Base-by-base conservation (phyloP, 2,797 vertebrate species). In the Lepus townsendii region DNA sequence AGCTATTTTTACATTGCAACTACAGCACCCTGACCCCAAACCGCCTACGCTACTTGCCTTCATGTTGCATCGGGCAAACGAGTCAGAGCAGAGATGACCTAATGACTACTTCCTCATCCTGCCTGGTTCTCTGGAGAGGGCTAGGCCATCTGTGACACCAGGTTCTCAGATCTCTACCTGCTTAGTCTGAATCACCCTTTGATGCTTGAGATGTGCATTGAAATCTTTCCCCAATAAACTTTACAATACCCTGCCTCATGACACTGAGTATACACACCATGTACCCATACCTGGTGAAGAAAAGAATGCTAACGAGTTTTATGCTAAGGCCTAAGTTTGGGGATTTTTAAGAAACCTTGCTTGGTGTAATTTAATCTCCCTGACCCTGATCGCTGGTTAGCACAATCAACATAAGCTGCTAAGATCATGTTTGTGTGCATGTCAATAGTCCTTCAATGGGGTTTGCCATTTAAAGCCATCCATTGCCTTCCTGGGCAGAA, bases 1-100 rank as follows among this genome's bases (percentile, higher is more conserved):
- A 90, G n/a, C 2, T 90, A 42, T 62, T 69, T 79, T 83, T 52
- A 80, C 50, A 82, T 82, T 82, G 22, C 84, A 91, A 76, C 75
- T 42, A 42, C 17, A 76, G 26, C 47, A 86, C 65, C 42, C 13
- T 92, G 16, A 57, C 19, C 3, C 6, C 32, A 66, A 93, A 62
- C 83, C 76, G 83, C n/a, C 84, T 26, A 66, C 86, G 26, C 47
- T 83, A 86, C 35, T 94, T 85, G 72, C 3, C 79, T 88, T 89
- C 76, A 71, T 85, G 90, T 71, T 76, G 30, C 3, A 79, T 52
- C 54, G 94, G 62, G 54, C 19, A 95, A 85, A 95, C 5, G 90
- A 73, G 47, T 90, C 32, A 88, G 17, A 62, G 12, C 54, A 57
- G n/a, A 94, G 20, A 32, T 83, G 72, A 87, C 16, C 35, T 35